phyloP scores from a whole-genome alignment of 1,140 invertebrate genomes.

The Frieseomelitta varia region DNA sequence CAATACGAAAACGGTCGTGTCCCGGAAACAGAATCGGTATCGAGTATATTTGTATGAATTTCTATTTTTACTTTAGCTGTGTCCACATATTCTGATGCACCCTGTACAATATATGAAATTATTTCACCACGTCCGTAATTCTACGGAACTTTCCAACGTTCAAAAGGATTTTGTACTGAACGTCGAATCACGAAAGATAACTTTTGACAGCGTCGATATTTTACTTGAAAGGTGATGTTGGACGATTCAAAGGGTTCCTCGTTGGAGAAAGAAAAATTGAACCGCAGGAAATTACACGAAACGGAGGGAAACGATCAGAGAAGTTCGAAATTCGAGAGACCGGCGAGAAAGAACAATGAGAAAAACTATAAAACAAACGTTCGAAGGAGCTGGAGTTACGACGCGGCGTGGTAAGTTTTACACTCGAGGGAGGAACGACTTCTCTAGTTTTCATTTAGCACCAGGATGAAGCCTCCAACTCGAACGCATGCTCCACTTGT shows the following conservation, averaged over 20 bases:
- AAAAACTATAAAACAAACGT: conserved; percentile 45
- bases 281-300: conserved; percentile 18
- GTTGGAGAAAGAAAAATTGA: conserved; percentile 24
- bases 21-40: too few species aligned
- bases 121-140: background rate
- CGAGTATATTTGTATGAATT: too few species aligned
- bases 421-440: conserved; percentile 52
- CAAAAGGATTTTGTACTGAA: background rate
- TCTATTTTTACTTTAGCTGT: too few species aligned
- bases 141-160: background rate
- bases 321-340: conserved; percentile 31
- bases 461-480: conserved; percentile 12
- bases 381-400: conserved; percentile 5
- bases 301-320: background rate
- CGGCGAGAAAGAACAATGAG: conserved; percentile 9
- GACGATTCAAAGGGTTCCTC: background rate
- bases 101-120: background rate
- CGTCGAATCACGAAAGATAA: background rate
- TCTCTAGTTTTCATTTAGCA: conserved; percentile 68
- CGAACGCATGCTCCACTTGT: conserved; percentile 71
- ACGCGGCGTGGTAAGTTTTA: conserved; percentile 16
- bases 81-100: too few species aligned
- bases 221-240: background rate
- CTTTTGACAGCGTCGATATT: background rate
- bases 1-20: too few species aligned